Percentiles rank a stretch among this genome's conserved stretches.
phyloP scores from a whole-genome alignment of 2,113 vertebrate species.

The Romanogobio albipinnatus region DNA sequence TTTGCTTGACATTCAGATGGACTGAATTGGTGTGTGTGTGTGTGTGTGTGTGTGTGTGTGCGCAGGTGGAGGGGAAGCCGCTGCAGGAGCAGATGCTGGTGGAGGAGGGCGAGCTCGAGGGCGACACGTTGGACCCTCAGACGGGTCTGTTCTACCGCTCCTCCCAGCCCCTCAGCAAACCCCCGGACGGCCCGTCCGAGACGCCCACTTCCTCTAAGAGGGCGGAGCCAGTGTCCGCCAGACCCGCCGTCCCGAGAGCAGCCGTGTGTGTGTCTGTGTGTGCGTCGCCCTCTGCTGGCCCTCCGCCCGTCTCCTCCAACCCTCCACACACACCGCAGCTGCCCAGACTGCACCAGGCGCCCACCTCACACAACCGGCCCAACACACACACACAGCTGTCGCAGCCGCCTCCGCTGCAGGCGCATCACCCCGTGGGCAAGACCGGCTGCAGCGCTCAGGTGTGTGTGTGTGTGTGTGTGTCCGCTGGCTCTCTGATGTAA shows the following conservation, averaged over 20 bases:
- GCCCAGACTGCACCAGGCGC: constrained; percentile 93
- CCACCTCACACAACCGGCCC: constrained; percentile 92
- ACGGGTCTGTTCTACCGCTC: constrained; percentile 96
- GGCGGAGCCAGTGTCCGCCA: constrained; percentile 78
- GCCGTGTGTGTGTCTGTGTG: neutral
- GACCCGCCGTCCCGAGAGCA: constrained; percentile 64
- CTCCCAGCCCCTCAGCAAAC: constrained; percentile 78
- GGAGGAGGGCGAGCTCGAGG: constrained; percentile 92
- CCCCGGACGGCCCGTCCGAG: constrained; percentile 66
- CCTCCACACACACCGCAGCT: constrained; percentile 85
- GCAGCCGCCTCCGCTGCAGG: constrained; percentile 84
- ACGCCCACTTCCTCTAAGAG: constrained; percentile 81
- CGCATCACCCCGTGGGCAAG: constrained; percentile 90
- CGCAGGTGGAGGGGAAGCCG: neutral
- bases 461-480: too few species aligned
- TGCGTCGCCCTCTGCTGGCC: constrained; percentile 39
- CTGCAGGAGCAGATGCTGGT: constrained; percentile 77
- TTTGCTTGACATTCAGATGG: too few species aligned
- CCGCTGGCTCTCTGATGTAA: too few species aligned
- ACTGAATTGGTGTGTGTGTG: neutral
- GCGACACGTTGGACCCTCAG: constrained; percentile 97
- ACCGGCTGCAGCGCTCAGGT: constrained; percentile 82
- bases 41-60: constrained; percentile 5
- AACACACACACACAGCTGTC: constrained; percentile 86
- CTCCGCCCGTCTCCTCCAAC: constrained; percentile 82